Evolutionary conservation across 2,888 invertebrate species (phyloP), one percentile per base, ranked within the genome.

Genomic region (Drosophila paranaensis): DNA sequence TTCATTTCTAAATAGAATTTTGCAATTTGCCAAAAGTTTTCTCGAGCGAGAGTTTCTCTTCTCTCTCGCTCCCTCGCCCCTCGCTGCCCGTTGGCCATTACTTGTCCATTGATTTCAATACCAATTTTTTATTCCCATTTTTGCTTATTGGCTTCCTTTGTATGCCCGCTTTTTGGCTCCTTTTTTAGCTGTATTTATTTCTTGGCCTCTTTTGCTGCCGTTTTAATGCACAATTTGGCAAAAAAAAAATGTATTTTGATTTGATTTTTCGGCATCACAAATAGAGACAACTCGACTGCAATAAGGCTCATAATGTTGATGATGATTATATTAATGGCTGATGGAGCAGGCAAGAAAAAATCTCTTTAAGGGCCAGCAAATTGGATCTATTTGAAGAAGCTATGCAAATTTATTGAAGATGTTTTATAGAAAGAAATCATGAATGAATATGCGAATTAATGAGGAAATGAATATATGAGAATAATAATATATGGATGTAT

Each of bases 1-100:
- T 85, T 87, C 77, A 87, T 85, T 85, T 83, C 73, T 71, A 85
- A 85, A 85, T 87, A 79, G 84, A 89, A 87, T 81, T 89, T 83
- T 51, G 77, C 72, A 74, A 81, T 81, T 77, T 72, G 68, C 82
- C 74, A 65, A 72, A 78, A 71, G 71, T 78, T 67, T 73, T 66
- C 70, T 64, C 42, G 53, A 64, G 63, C 61, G 30, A 37, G 53
- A 53, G 53, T 37, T 65, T 64, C 27, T 50, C 51, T 33, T 50
- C 62, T 27, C 27, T 27, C 33, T 42, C 20, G 20, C 20, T 1
- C 20, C 4, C 14, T 35, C 51, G 20, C 51, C 16, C 16, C 33
- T 33, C 11, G 14, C 75, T 75, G 60, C 58, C 61, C 46, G 35
- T 35, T 60, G 75, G 68, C 76, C 72, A 62, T 79, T 73, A 72